phyloP scores from a whole-genome alignment of 1,140 invertebrate genomes.

The Gonioctena quinquepunctata region DNA sequence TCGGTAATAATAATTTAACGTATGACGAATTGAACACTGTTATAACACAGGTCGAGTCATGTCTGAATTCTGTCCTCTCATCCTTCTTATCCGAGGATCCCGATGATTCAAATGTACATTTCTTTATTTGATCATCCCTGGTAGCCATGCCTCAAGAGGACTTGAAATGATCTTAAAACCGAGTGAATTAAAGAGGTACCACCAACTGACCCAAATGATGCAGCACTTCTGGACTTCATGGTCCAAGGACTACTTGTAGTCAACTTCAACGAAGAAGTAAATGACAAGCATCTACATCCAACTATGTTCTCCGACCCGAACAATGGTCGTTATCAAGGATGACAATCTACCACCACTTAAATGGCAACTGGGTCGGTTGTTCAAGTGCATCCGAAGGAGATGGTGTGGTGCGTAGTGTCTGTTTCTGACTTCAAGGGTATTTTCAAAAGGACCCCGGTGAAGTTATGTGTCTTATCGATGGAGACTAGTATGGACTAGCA shows the following conservation, averaged over 20 bases:
- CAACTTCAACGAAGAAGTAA: conserved; percentile 21
- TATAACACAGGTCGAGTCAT: conserved; percentile 26
- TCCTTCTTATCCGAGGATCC: conserved; percentile 21
- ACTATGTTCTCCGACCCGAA: background rate
- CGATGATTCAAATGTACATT: conserved; percentile 28
- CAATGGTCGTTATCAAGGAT: conserved; percentile 10
- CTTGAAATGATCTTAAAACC: background rate
- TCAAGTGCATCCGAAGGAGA: conserved; percentile 49
- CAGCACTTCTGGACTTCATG: conserved; percentile 27
- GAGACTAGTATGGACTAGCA: background rate
- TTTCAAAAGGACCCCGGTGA: conserved; percentile 9
- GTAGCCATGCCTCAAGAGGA: conserved; percentile 10
- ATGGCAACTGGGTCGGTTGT: conserved; percentile 47
- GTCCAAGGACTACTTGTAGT: conserved; percentile 31
- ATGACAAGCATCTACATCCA: conserved; percentile 4
- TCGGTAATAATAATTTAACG: conserved; percentile 15
- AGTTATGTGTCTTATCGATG: conserved; percentile 20
- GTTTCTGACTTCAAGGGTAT: conserved; percentile 42
- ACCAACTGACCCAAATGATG: conserved; percentile 4
- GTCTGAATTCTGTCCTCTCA: conserved; percentile 26
- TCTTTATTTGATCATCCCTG: conserved; percentile 42
- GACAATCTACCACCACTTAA: conserved; percentile 32
- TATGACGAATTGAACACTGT: conserved; percentile 31
- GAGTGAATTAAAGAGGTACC: background rate
- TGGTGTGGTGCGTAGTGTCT: conserved; percentile 44